A percentile compares a stretch with the other conserved stretches of the same genome.
Conservation (phyloP, 2,113 vertebrate species). For the Chloebia gouldiae region DNA sequence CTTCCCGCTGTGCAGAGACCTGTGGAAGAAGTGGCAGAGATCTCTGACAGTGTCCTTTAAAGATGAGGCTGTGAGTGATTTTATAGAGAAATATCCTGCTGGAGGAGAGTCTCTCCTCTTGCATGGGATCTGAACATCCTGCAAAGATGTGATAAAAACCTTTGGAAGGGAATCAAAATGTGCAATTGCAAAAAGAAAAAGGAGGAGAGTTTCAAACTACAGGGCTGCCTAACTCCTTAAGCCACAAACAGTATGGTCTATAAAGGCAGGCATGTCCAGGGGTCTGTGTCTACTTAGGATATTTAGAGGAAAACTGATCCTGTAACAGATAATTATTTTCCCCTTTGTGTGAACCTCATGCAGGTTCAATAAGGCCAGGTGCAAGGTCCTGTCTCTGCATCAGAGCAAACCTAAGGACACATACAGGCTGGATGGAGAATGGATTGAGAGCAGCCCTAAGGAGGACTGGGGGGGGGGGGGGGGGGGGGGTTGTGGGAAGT, state of each 20-base stretch:
- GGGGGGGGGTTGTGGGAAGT: background rate
- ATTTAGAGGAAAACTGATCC: background rate
- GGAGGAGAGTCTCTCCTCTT: background rate
- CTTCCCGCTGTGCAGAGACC: background rate
- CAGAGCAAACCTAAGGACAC: background rate
- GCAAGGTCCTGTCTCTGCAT: background rate
- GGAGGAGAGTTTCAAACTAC: background rate
- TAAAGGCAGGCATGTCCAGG: background rate
- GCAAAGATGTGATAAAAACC: background rate
- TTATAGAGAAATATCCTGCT: background rate
- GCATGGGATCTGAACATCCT: background rate
- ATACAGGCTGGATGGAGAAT: background rate
- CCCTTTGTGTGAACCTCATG: fast-evolving
- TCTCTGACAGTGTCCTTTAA: background rate
- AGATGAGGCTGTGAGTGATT: background rate
- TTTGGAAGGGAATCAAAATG: background rate
- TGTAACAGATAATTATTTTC: background rate
- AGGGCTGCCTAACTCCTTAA: background rate
- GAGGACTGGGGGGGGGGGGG: background rate
- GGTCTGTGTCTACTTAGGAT: background rate
- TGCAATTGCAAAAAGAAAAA: background rate
- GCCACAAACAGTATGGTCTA: background rate
- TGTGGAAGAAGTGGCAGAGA: background rate
- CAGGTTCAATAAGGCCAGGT: background rate
- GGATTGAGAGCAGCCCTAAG: background rate